These are phyloP conservation scores for Masnerella sp. DNA, from an alignment of 2,888 invertebrate genomes.

Conservation along the genomic window DNA sequence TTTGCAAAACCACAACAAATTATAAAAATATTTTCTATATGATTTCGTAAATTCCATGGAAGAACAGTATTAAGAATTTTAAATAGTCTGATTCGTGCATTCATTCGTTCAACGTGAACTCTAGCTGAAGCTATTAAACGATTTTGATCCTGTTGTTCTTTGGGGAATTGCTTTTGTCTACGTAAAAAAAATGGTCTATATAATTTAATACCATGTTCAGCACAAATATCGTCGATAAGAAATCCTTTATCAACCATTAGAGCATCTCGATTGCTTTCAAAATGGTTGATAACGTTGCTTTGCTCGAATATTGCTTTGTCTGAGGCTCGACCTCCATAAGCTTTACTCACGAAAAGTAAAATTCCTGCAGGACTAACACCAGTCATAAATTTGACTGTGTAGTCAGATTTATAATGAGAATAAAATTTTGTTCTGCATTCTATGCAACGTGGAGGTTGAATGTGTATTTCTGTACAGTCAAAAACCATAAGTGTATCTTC, in stretches of 20 bases:
- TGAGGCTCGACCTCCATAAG: constrained; percentile 17
- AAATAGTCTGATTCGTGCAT: constrained; percentile 34
- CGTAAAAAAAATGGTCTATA: constrained; percentile 47
- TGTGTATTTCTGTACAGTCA: constrained; percentile 54
- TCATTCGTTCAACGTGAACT: constrained; percentile 52
- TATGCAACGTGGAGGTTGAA: constrained; percentile 61
- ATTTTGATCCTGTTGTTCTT: constrained; percentile 22
- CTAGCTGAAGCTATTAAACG: constrained; percentile 38
- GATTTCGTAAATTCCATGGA: constrained; percentile 5
- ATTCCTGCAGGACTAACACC: constrained; percentile 63
- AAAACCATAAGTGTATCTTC: constrained; percentile 46
- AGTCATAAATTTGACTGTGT: constrained; percentile 54
- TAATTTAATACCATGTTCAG: constrained; percentile 16
- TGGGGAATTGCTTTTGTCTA: constrained; percentile 39
- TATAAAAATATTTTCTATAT: constrained; percentile 43
- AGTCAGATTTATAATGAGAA: neutral
- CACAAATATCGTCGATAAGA: constrained; percentile 44
- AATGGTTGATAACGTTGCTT: constrained; percentile 23
- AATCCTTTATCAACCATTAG: constrained; percentile 22
- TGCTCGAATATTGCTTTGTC: constrained; percentile 60
- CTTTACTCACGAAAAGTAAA: constrained; percentile 61
- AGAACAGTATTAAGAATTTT: constrained; percentile 24
- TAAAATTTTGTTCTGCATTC: constrained; percentile 57
- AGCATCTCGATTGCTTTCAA: constrained; percentile 50
- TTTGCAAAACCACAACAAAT: constrained; percentile 46